Evolutionary conservation across 2,797 vertebrate genomes (phyloP), one percentile per base, ranked within the genome.

Genomic region (Micromesistius poutassou): DNA sequence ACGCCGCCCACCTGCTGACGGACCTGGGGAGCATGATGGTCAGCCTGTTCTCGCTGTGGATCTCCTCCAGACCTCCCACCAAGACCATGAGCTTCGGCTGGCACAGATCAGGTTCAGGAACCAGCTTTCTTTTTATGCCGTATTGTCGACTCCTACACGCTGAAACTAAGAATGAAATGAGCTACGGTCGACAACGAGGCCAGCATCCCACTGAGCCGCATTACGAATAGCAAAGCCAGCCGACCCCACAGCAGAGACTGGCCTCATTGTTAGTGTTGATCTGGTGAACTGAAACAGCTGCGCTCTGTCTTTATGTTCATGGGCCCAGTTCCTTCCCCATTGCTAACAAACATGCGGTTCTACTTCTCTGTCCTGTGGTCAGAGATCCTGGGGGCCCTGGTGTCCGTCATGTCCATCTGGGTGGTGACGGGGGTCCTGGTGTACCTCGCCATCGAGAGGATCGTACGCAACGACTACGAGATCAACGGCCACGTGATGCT

Each of bases 21-120:
- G 98, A 99, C 0, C 94, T 99, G 80, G 97, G 96, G 88, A 98
- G 97, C 82, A 98, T 99, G 97, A 92, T 96, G 31, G 96, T 96
- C 90, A 98, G 97, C 88, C 93, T 99, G 84, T 98, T 99, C 92
- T 99, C 98, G 42, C 92, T 99, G 74, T 98, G 97, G 97, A 94
- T 99, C 85, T 98, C 97, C 28, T 93, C 94, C 75, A 95, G 95
- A 19, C 95, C 96, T 0, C 94, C 96, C 79, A 97, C 96, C 81
- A 97, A 96, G 85, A 95, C 90, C 81, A 97, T 99, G 96, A 99
- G 89, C 84, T 98, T 95, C 0, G 97, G 98, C 30, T 99, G 98
- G 98, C 96, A 98, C 86, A 94, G 97, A 89, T 97, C 98, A 77
- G 97, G 97, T 98, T 84, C 70, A 71, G 30, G 31, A 30, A 71